Conservation (phyloP, 2,113 vertebrate species). For the Lynx canadensis region DNA sequence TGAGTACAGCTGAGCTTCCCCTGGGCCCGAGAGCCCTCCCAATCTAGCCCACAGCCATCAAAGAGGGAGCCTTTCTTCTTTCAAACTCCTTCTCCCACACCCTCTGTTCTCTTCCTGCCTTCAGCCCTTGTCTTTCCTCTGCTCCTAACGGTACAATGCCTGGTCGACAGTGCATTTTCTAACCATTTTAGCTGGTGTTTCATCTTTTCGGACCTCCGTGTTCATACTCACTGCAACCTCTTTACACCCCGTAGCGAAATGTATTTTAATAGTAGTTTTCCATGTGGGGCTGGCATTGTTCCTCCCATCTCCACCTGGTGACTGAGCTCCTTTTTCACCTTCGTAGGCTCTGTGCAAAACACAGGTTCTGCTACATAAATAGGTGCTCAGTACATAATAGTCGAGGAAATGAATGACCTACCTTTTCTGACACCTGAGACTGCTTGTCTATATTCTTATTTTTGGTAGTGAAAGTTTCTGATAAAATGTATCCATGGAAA, state of each 20-base stretch:
- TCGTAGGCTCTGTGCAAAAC: background rate
- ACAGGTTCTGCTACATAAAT: background rate
- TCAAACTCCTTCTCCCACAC: rapidly evolving
- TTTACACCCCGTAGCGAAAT: background rate
- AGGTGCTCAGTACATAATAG: background rate
- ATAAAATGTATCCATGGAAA: slow-evolving; percentile 68
- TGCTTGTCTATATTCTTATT: slow-evolving; percentile 18
- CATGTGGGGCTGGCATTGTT: rapidly evolving
- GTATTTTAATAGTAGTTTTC: background rate
- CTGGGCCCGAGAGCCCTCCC: background rate
- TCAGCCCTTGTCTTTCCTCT: background rate
- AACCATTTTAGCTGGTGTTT: background rate
- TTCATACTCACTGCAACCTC: background rate
- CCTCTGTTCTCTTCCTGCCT: background rate
- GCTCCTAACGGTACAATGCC: rapidly evolving
- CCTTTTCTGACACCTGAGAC: slow-evolving; percentile 8
- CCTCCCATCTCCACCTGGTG: rapidly evolving
- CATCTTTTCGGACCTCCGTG: background rate
- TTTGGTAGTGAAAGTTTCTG: slow-evolving; percentile 41
- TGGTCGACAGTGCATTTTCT: background rate
- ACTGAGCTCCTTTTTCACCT: background rate
- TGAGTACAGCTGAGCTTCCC: rapidly evolving
- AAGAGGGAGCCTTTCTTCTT: background rate
- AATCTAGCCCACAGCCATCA: rapidly evolving
- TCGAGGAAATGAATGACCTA: background rate